phyloP scores from a whole-genome alignment of 1,140 invertebrate species.

The Drosophila funebris region DNA sequence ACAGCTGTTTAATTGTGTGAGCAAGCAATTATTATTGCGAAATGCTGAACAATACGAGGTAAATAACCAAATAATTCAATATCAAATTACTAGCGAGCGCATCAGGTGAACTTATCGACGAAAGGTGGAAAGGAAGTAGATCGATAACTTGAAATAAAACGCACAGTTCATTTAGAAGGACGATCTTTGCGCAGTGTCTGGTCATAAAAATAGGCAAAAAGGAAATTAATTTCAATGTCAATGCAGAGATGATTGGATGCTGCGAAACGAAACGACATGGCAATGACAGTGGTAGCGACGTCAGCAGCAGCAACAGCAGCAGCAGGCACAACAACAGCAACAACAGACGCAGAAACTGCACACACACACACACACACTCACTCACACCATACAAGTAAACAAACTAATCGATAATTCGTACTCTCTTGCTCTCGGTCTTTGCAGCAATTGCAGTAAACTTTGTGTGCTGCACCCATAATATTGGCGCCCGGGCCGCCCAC shows the following conservation, averaged over 20 bases:
- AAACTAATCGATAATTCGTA: constrained; percentile 62
- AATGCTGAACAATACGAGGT: constrained; percentile 4
- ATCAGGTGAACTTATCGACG: constrained; percentile 36
- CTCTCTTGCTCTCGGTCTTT: constrained; percentile 41
- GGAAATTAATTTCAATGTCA: constrained; percentile 45
- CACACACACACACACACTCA: not conserved
- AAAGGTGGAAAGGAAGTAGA: constrained; percentile 23
- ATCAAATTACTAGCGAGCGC: constrained; percentile 23
- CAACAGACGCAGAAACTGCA: constrained; percentile 19
- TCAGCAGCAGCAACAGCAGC: constrained; percentile 23
- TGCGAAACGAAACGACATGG: constrained; percentile 49
- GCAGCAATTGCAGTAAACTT: constrained; percentile 50
- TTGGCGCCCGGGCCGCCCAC: constrained; percentile 53
- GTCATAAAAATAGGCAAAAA: constrained; percentile 31
- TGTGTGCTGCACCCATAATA: constrained; percentile 41
- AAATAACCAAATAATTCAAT: constrained; percentile 20
- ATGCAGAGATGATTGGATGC: constrained; percentile 34
- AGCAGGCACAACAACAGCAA: too few species aligned
- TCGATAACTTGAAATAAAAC: constrained; percentile 25
- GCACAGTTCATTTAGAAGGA: not conserved
- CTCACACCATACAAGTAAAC: constrained; percentile 31
- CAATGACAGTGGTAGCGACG: constrained; percentile 34
- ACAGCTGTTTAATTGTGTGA: constrained; percentile 34
- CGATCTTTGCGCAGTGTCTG: constrained; percentile 1
- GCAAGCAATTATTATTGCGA: constrained; percentile 16